Evolutionary conservation across 2,888 invertebrate genomes (phyloP).

Genomic region (Euproctis similis): DNA sequence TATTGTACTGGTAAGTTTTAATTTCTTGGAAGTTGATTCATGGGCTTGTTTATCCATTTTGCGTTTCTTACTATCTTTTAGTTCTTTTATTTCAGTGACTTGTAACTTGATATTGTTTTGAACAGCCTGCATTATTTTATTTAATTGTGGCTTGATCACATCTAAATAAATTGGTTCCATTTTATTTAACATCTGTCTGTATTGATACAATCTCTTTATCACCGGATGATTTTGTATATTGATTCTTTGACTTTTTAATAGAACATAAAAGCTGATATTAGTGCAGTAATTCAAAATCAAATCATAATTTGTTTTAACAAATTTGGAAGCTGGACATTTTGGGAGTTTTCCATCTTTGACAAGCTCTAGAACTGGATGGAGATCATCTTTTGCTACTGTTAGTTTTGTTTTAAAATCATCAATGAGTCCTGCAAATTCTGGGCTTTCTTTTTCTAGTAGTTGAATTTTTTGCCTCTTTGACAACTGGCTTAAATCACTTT

Average conservation of each 20-base stretch:
- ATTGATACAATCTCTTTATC: conserved; percentile 87
- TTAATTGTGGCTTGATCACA: conserved; percentile 80
- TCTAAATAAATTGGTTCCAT: conserved; percentile 82
- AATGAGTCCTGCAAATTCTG: conserved; percentile 87
- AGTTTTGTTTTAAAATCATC: conserved; percentile 86
- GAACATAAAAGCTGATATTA: conserved; percentile 90
- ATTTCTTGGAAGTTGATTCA: conserved; percentile 48
- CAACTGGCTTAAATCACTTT: conserved; percentile 85
- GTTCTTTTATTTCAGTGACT: conserved; percentile 32
- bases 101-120: conserved; percentile 54
- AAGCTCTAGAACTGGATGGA: conserved; percentile 81
- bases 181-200: conserved; percentile 84
- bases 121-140: conserved; percentile 75
- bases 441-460: conserved; percentile 88
- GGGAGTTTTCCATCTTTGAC: conserved; percentile 78
- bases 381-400: conserved; percentile 78
- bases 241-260: conserved; percentile 85
- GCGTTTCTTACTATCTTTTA: conserved; percentile 39
- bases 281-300: conserved; percentile 87
- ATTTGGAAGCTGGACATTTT: conserved; percentile 80
- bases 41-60: conserved; percentile 36
- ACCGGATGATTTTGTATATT: conserved; percentile 91
- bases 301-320: conserved; percentile 81
- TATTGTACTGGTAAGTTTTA: conserved; percentile 54
- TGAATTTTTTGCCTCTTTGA: conserved; percentile 84